Percentiles rank a stretch among this genome's conserved stretches.
These are phyloP conservation scores for Linurgus olivaceus DNA, from an alignment of 2,797 vertebrate species.

Conservation along the genomic window DNA sequence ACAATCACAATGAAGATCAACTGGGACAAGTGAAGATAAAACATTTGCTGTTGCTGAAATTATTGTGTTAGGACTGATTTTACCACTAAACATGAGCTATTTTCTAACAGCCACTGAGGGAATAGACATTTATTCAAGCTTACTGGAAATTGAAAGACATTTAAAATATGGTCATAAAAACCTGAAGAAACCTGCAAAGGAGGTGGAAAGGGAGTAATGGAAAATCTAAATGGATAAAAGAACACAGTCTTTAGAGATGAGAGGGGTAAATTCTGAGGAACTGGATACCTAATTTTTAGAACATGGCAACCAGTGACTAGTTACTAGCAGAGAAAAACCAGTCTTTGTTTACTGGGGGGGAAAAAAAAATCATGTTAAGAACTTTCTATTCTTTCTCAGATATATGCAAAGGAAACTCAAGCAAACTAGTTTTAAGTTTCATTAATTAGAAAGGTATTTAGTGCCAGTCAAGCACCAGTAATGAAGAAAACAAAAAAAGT, in stretches of 20 bases:
- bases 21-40: background rate
- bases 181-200: background rate
- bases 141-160: constrained; percentile 22
- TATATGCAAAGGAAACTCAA: background rate
- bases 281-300: background rate
- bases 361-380: background rate
- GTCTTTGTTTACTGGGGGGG: background rate
- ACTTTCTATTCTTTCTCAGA: background rate
- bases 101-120: constrained; percentile 26
- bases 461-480: background rate
- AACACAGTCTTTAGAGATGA: background rate
- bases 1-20: background rate
- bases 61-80: background rate
- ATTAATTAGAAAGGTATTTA: background rate
- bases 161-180: constrained; percentile 11
- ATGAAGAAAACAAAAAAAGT: background rate
- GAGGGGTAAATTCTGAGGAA: background rate
- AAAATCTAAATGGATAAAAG: background rate
- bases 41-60: background rate
- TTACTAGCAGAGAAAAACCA: background rate
- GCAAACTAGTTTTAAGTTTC: background rate
- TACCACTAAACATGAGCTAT: background rate
- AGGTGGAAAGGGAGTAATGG: background rate
- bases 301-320: background rate
- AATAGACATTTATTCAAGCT: constrained; percentile 48